Conservation (phyloP, 2,113 vertebrate genomes). For the Perca fluviatilis region DNA sequence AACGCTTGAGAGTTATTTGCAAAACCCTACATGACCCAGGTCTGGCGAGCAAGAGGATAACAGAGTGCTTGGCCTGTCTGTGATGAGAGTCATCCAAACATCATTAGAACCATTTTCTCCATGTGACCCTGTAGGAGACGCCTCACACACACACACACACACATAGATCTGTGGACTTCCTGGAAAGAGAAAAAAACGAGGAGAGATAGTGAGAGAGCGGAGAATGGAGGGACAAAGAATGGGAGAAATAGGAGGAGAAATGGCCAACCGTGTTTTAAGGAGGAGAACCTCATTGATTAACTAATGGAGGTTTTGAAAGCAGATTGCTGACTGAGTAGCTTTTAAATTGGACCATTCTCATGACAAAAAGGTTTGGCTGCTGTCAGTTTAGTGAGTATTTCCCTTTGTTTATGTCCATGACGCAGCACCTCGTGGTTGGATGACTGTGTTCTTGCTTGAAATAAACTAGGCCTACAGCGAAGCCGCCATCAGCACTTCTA, state of each 20-base stretch:
- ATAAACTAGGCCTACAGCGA: constrained; percentile 32
- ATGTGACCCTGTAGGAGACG: constrained; percentile 52
- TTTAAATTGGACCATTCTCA: background rate
- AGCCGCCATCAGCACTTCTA: constrained; percentile 47
- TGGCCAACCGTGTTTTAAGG: background rate
- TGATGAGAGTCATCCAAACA: constrained; percentile 69
- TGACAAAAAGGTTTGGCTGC: background rate
- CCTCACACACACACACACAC: constrained; percentile 1
- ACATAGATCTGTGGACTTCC: constrained; percentile 1
- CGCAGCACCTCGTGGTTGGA: constrained; percentile 24
- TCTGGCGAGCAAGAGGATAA: constrained; percentile 7
- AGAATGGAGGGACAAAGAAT: background rate
- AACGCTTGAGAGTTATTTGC: background rate
- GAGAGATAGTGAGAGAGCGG: background rate
- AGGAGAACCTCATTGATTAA: background rate
- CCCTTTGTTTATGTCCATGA: constrained; percentile 17
- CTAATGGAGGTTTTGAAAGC: constrained; percentile 2
- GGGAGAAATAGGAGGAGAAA: background rate
- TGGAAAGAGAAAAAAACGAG: background rate
- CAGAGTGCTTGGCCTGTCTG: constrained; percentile 31
- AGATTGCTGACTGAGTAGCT: background rate
- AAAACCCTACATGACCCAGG: constrained; percentile 11
- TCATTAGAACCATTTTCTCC: constrained; percentile 61
- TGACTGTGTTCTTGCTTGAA: constrained; percentile 48
- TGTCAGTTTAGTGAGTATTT: background rate